Conservation (phyloP, 1,140 invertebrate genomes). For the Microplitis mediator region DNA sequence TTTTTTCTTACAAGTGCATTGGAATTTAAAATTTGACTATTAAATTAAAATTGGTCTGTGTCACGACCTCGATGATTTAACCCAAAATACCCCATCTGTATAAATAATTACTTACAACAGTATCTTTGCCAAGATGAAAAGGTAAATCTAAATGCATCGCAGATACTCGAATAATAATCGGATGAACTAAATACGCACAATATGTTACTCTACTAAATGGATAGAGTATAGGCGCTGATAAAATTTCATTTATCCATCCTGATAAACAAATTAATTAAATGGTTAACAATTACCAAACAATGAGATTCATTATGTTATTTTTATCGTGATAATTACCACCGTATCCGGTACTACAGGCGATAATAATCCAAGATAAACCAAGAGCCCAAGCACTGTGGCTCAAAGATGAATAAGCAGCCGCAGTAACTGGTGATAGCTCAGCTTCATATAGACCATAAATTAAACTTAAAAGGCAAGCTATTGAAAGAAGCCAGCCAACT, state of each 20-base stretch:
- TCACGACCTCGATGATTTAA: no score
- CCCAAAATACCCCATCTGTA: neutral
- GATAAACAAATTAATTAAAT: slow-evolving; percentile 31
- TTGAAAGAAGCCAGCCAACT: slow-evolving; percentile 73
- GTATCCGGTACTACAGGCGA: slow-evolving; percentile 87
- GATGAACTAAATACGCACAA: slow-evolving; percentile 83
- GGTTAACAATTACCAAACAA: neutral
- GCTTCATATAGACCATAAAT: slow-evolving; percentile 79
- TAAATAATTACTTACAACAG: slow-evolving; percentile 66
- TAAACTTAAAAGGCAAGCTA: slow-evolving; percentile 69
- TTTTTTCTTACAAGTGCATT: no score
- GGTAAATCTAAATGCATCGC: slow-evolving; percentile 79
- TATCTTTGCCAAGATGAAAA: slow-evolving; percentile 76
- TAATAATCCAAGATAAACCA: slow-evolving; percentile 82
- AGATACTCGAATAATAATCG: slow-evolving; percentile 76
- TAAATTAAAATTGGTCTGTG: no score
- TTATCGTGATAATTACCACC: slow-evolving; percentile 67
- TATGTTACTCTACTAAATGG: slow-evolving; percentile 85
- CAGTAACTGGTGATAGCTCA: slow-evolving; percentile 70
- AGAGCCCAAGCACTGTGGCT: slow-evolving; percentile 86
- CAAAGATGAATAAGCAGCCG: slow-evolving; percentile 81
- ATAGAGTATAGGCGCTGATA: slow-evolving; percentile 79
- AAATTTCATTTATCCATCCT: slow-evolving; percentile 74
- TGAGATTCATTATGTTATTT: neutral
- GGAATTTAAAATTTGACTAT: no score